Evolutionary conservation across 2,797 vertebrate species (phyloP).

Genomic region (Echiichthys vipera): DNA sequence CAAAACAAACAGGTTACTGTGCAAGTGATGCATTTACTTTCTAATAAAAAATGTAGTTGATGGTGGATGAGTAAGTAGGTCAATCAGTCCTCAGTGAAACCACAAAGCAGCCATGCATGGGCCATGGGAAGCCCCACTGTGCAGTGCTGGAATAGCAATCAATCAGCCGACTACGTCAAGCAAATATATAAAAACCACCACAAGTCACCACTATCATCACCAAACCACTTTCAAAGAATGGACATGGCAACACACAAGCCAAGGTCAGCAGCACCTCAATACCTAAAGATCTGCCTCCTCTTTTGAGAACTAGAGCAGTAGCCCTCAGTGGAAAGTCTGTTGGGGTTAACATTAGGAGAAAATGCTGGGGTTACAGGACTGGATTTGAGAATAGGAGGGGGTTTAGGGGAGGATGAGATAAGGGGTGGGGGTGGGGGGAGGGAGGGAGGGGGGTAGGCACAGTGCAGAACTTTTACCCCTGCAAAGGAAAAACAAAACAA

Average conservation of each 20-base stretch:
- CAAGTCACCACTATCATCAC: slow-evolving; percentile 83
- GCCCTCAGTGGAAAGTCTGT: slow-evolving; percentile 95
- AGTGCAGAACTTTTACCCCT: slow-evolving; percentile 58
- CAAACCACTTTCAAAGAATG: slow-evolving; percentile 81
- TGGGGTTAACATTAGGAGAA: slow-evolving; percentile 87
- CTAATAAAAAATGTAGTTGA: slow-evolving; percentile 71
- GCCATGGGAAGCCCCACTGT: slow-evolving; percentile 78
- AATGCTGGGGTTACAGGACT: slow-evolving; percentile 82
- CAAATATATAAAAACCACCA: slow-evolving; percentile 80
- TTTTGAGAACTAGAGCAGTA: slow-evolving; percentile 96
- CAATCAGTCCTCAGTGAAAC: slow-evolving; percentile 76
- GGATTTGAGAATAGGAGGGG: slow-evolving; percentile 62
- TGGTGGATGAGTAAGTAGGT: slow-evolving; percentile 69
- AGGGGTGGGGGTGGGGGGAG: slow-evolving; percentile 36
- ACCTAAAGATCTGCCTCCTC: slow-evolving; percentile 97
- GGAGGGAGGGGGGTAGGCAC: slow-evolving; percentile 44
- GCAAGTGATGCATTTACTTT: slow-evolving; percentile 68
- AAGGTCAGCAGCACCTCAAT: slow-evolving; percentile 83
- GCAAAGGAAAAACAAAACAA: slow-evolving; percentile 3
- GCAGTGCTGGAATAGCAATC: slow-evolving; percentile 80
- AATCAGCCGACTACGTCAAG: slow-evolving; percentile 83
- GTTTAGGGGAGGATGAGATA: slow-evolving; percentile 46
- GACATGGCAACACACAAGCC: slow-evolving; percentile 85
- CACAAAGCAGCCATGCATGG: slow-evolving; percentile 92
- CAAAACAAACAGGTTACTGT: slow-evolving; percentile 75